These are phyloP conservation scores for Lycophotia porphyrea DNA, from an alignment of 2,888 invertebrate species.

Conservation along the genomic window DNA sequence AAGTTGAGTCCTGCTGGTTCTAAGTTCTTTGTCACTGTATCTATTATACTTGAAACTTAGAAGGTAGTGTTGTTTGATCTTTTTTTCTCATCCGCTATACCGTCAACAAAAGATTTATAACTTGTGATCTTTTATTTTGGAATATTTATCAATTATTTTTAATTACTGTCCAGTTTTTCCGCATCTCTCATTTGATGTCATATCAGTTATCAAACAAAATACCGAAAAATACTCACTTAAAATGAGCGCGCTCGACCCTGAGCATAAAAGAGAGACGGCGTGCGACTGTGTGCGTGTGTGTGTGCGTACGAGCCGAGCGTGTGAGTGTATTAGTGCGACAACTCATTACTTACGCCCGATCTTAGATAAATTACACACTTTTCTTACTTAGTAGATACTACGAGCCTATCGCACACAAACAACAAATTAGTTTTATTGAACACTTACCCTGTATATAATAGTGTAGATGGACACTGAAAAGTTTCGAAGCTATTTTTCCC, in stretches of 20 bases:
- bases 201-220: conserved; percentile 28
- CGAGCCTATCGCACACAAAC: conserved; percentile 64
- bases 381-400: conserved; percentile 68
- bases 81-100: not conserved
- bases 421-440: conserved; percentile 70
- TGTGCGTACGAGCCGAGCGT: conserved; percentile 61
- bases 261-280: conserved; percentile 47
- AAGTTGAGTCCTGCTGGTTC: not conserved
- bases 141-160: not conserved
- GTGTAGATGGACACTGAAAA: conserved; percentile 31
- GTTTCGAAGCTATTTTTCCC: conserved; percentile 4
- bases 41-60: not conserved
- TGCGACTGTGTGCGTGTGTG: conserved; percentile 50
- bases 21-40: not conserved
- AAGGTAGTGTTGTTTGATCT: not conserved
- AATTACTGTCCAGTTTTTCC: not conserved
- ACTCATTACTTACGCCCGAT: conserved; percentile 84
- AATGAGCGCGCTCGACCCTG: conserved; percentile 43
- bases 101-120: not conserved
- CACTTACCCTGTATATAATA: conserved; percentile 54
- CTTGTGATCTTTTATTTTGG: not conserved
- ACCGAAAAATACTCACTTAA: not conserved
- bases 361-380: conserved; percentile 82
- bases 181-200: not conserved
- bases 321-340: conserved; percentile 77